A percentile compares a stretch with the other conserved stretches of the same genome.
Evolutionary conservation across 2,888 invertebrate genomes (phyloP).

Genomic region (Drosophila meridionalis): DNA sequence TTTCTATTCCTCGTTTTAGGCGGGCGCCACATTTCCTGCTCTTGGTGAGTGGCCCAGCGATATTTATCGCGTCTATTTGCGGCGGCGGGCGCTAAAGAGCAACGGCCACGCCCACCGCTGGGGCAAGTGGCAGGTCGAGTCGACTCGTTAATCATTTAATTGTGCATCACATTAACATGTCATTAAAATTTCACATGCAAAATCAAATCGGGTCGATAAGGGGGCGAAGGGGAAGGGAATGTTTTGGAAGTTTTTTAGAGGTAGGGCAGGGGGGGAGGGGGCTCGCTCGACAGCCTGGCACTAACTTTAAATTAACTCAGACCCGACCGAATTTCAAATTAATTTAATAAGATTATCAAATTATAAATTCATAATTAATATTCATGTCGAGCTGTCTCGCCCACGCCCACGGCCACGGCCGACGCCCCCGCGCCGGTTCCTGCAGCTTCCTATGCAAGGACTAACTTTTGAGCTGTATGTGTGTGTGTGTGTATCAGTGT

Average conservation of each 20-base stretch:
- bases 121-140: constrained; percentile 1
- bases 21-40: constrained; percentile 11
- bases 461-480: constrained; percentile 50
- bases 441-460: constrained; percentile 35
- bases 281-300: constrained; percentile 15
- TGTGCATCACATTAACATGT: constrained; percentile 67
- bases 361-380: constrained; percentile 80
- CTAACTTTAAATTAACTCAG: constrained; percentile 77
- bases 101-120: constrained; percentile 39
- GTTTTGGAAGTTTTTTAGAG: not conserved
- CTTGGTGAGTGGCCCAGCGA: constrained; percentile 38
- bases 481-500: constrained; percentile 1
- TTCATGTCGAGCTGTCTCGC: constrained; percentile 62
- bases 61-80: constrained; percentile 56
- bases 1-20: not conserved
- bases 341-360: constrained; percentile 81
- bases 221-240: not conserved
- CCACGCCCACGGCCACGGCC: constrained; percentile 5
- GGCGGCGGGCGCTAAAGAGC: constrained; percentile 35
- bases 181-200: constrained; percentile 59
- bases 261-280: not conserved
- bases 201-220: constrained; percentile 35
- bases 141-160: constrained; percentile 54
- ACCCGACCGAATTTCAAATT: constrained; percentile 77
- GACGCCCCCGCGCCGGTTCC: not conserved